These are phyloP conservation scores for Scyliorhinus canicula DNA, from an alignment of 2,797 vertebrate genomes.

Conservation along the genomic window DNA sequence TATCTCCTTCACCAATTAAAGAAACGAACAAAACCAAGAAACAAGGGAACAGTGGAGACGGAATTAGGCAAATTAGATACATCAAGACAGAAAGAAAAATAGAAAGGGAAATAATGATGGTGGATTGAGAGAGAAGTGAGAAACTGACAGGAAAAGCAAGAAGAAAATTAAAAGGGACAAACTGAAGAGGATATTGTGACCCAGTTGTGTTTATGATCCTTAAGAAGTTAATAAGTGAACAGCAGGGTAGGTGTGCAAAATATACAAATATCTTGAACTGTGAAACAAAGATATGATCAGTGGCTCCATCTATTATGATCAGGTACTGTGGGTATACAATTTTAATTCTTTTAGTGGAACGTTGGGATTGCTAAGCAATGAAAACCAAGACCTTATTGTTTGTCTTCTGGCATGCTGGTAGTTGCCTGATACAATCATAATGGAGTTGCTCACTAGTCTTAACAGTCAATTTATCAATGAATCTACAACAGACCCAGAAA, in stretches of 20 bases:
- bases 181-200: neutral
- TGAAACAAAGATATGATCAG: neutral
- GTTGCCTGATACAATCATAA: neutral
- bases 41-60: neutral
- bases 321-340: neutral
- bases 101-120: neutral
- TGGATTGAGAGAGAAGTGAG: neutral
- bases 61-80: neutral
- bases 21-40: neutral
- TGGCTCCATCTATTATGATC: neutral
- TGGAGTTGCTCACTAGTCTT: neutral
- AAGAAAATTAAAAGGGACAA: neutral
- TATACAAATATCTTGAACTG: neutral
- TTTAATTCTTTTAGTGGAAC: neutral
- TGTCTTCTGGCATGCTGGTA: neutral
- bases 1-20: neutral
- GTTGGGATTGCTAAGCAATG: neutral
- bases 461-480: neutral
- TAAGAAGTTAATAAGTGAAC: too few species aligned
- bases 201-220: neutral
- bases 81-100: too few species aligned
- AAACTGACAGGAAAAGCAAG: neutral
- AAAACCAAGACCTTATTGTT: neutral
- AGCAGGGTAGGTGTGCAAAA: neutral
- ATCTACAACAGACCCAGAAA: neutral